Conservation (phyloP, 2,797 vertebrate genomes). For the Chrosomus eos region DNA sequence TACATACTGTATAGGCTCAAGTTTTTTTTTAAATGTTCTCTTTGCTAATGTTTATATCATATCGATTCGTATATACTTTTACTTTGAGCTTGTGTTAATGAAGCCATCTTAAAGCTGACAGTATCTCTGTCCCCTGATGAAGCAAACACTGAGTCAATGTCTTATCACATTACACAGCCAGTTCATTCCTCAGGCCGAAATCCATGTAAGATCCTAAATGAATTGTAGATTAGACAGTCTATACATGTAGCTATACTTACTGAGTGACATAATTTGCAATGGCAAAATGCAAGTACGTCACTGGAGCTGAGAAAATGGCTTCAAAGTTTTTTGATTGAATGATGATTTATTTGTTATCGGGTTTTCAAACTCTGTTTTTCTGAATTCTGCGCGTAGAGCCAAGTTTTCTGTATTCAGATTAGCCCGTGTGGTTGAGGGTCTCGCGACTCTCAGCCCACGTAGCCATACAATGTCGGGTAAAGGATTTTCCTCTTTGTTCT, state of each 20-base stretch:
- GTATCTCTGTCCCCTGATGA: constrained; percentile 54
- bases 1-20: neutral
- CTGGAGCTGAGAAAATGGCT: neutral
- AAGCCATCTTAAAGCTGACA: neutral
- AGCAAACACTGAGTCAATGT: constrained; percentile 45
- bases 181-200: neutral
- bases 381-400: neutral
- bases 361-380: neutral
- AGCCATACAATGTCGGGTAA: too few species aligned
- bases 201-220: neutral
- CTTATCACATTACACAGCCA: constrained; percentile 24
- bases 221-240: constrained; percentile 2
- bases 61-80: neutral
- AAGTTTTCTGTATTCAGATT: too few species aligned
- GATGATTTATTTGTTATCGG: neutral
- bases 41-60: neutral
- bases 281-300: neutral
- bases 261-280: neutral
- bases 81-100: neutral
- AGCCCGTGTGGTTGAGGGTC: too few species aligned
- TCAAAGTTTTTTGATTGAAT: neutral
- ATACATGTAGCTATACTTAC: neutral
- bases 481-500: too few species aligned
- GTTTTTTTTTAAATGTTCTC: neutral
- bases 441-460: too few species aligned